A percentile compares a stretch with the other conserved stretches of the same genome.
Evolutionary conservation across 2,113 vertebrate genomes (phyloP).

Genomic region (Thalassoma bifasciatum): DNA sequence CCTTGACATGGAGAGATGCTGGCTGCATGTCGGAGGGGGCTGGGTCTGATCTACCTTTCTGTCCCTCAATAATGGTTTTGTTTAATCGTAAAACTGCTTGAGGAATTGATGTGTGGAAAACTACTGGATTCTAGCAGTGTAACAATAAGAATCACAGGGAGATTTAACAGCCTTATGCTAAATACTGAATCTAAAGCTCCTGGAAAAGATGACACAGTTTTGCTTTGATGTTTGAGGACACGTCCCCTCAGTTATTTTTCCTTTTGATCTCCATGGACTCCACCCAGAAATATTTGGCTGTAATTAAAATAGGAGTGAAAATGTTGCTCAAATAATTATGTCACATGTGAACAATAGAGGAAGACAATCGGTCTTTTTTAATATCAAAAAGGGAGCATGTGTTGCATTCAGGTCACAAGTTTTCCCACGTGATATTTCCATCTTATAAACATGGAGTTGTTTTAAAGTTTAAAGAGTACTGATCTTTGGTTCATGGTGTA

Average conservation of each 20-base stretch:
- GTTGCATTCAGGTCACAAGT: not conserved
- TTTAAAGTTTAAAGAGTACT: not conserved
- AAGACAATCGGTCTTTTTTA: not conserved
- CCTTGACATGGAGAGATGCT: not conserved
- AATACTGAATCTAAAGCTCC: not conserved
- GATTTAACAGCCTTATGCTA: not conserved
- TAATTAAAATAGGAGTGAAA: not conserved
- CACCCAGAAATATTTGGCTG: not conserved
- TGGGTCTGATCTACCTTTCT: too few relatives aligned
- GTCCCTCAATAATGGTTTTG: not conserved
- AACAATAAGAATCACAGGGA: not conserved
- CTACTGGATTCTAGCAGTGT: too few relatives aligned
- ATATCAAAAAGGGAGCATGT: not conserved
- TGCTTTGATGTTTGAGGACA: not conserved
- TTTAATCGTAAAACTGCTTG: not conserved
- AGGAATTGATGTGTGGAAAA: not conserved
- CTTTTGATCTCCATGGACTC: not conserved
- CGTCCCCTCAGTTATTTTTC: not conserved
- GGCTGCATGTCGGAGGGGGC: not conserved
- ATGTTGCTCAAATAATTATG: not conserved
- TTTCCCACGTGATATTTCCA: not conserved
- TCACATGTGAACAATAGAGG: not conserved
- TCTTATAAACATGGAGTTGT: too few relatives aligned
- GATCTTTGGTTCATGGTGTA: not conserved
- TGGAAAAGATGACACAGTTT: not conserved